Evolutionary conservation across 2,797 vertebrate species (phyloP), one percentile per base, ranked within the genome.

Genomic region (Holocentrus rufus): DNA sequence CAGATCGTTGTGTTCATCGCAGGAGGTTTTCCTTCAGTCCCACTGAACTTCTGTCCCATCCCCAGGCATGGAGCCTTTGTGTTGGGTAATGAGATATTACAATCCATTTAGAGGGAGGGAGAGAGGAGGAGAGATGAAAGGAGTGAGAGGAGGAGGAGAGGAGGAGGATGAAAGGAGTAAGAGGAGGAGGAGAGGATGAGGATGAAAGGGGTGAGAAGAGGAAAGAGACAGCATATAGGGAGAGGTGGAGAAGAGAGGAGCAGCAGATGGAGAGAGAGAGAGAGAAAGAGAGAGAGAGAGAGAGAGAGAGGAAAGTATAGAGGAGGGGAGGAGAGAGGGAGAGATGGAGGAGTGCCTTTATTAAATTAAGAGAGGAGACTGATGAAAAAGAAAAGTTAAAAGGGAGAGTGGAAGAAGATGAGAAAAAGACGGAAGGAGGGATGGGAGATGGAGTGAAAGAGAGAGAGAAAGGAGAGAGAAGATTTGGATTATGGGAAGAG

Each of bases 11-110:
- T 87, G 77, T 86, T 87, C 78, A 66, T 85, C 54, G 46, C 53
- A 70, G 68, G 79, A 80, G 74, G 73, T 80, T 87, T 86, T 83
- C 18, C 53, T 63, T 86, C 69, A 80, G 82, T 87, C 74, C 59
- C 69, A 74, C 66, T 79, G 83, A 88, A 86, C 82, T 65, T 79
- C 75, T 83, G 68, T 85, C 76, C 78, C 66, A 74, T 83, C 69
- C 73, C 69, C 80, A 71, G 66, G 78, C 66, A 63, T 31, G 30
- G 46, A 74, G 79, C 76, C 78, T 91, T 85, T 90, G 84, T 91
- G 76, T 76, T 62, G 74, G 54, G 70, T 90, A 90, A 91, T 90
- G 85, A 86, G 79, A 89, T 88, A 85, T 87, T 87, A 81, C 65
- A 82, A 72, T 85, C 73, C 79, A 77, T 81, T 88, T 81, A 79